phyloP scores from a whole-genome alignment of 2,888 invertebrate species.

The Drosophila neotestacea region DNA sequence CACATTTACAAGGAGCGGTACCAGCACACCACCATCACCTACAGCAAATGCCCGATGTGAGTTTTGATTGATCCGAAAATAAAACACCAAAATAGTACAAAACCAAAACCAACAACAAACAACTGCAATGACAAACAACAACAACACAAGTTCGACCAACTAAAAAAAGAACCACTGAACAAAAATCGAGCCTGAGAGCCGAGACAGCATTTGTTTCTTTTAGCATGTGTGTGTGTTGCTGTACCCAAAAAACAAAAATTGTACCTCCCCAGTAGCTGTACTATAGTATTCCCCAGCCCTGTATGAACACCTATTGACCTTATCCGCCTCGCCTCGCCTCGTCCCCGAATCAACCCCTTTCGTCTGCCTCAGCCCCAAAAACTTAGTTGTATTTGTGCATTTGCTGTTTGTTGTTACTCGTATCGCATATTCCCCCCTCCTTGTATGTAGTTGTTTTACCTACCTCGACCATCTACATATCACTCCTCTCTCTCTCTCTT shows the following conservation, averaged over 20 bases:
- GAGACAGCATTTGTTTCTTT: slow-evolving; percentile 50
- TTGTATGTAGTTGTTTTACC: slow-evolving; percentile 35
- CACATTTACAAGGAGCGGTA: slow-evolving; percentile 85
- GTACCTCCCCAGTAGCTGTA: slow-evolving; percentile 31
- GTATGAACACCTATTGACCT: slow-evolving; percentile 2
- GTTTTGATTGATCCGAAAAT: slow-evolving; percentile 80
- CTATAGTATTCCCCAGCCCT: neutral
- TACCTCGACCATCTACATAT: slow-evolving; percentile 2
- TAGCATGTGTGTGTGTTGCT: slow-evolving; percentile 60
- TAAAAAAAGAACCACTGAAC: neutral
- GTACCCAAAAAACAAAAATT: slow-evolving; percentile 24
- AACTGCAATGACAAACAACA: slow-evolving; percentile 18
- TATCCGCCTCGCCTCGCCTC: neutral
- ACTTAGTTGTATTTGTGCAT: slow-evolving; percentile 54
- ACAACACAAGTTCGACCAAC: slow-evolving; percentile 23
- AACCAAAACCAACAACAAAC: slow-evolving; percentile 25
- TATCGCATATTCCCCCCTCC: slow-evolving; percentile 45
- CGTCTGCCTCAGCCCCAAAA: neutral
- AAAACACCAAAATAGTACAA: slow-evolving; percentile 27
- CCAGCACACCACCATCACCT: slow-evolving; percentile 86
- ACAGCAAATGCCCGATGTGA: slow-evolving; percentile 86
- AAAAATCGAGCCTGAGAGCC: slow-evolving; percentile 35
- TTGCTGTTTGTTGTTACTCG: slow-evolving; percentile 83
- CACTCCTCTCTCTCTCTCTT: neutral
- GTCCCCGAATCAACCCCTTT: neutral